These are phyloP conservation scores for Melanerpes formicivorus DNA, from an alignment of 2,113 vertebrate genomes.

Conservation along the genomic window DNA sequence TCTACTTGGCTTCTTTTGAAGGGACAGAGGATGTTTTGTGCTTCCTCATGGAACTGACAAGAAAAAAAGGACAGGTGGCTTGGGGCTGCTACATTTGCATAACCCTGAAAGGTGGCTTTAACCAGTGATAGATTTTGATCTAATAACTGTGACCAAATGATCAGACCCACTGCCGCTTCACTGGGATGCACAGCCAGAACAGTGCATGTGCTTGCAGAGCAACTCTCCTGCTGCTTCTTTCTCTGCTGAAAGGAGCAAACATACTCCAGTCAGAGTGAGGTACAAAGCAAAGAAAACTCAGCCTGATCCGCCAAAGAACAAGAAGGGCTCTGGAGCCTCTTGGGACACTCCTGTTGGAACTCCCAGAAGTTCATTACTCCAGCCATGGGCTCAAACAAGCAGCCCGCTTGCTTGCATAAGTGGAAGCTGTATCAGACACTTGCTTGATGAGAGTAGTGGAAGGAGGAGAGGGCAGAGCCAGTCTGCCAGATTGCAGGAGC, in stretches of 20 bases:
- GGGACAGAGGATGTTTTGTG: neutral
- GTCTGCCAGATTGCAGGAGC: neutral
- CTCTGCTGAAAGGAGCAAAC: neutral
- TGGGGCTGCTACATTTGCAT: conserved; percentile 36
- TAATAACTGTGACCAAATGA: conserved; percentile 36
- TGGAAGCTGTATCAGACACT: neutral
- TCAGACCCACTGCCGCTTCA: neutral
- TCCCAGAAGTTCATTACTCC: neutral
- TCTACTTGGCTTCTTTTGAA: neutral
- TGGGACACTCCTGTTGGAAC: neutral
- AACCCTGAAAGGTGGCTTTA: conserved; percentile 31
- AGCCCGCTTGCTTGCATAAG: neutral
- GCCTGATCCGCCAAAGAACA: neutral
- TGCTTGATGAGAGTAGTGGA: rapidly evolving
- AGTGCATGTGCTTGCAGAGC: neutral
- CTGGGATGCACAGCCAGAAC: neutral
- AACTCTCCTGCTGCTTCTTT: neutral
- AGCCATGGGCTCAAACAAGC: neutral
- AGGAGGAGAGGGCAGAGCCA: neutral
- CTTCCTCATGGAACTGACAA: neutral
- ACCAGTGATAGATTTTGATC: conserved; percentile 43
- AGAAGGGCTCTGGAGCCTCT: neutral
- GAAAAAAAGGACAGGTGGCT: conserved; percentile 3
- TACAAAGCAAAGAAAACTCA: neutral
- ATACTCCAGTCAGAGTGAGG: neutral